Evolutionary conservation across 2,113 vertebrate species (phyloP).

Genomic region (Melospiza georgiana): DNA sequence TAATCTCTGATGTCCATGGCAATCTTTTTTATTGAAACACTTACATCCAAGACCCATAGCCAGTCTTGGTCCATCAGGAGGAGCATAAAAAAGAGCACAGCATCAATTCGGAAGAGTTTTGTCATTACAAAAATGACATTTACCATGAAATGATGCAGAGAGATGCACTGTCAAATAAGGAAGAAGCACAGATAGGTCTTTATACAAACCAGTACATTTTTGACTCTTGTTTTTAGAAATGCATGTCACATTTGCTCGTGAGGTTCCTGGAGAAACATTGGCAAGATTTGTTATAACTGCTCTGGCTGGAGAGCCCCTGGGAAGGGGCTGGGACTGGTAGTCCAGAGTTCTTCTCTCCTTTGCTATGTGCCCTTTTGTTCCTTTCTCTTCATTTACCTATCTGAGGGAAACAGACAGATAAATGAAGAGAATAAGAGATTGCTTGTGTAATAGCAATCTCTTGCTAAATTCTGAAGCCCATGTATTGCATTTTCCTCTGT

Average conservation of each 20-base stretch:
- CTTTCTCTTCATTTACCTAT: background rate
- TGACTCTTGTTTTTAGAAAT: background rate
- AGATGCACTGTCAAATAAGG: background rate
- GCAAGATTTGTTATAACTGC: background rate
- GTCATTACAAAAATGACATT: background rate
- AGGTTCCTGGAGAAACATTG: background rate
- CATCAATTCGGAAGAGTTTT: background rate
- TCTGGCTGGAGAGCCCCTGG: background rate
- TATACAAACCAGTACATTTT: background rate
- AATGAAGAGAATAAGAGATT: background rate
- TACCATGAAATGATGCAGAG: background rate
- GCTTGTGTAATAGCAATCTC: background rate
- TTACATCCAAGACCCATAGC: background rate
- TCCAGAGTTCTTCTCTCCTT: background rate
- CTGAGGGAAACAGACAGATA: background rate
- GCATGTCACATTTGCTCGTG: background rate
- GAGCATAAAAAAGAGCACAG: background rate
- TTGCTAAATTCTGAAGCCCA: background rate
- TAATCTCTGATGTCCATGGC: background rate
- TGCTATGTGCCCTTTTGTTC: background rate
- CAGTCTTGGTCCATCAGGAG: background rate
- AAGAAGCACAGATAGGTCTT: background rate
- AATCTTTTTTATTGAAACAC: background rate
- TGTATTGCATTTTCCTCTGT: background rate
- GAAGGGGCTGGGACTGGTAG: background rate